Base-by-base conservation (phyloP, 2,888 invertebrate species). In the Zele albiditarsus region DNA sequence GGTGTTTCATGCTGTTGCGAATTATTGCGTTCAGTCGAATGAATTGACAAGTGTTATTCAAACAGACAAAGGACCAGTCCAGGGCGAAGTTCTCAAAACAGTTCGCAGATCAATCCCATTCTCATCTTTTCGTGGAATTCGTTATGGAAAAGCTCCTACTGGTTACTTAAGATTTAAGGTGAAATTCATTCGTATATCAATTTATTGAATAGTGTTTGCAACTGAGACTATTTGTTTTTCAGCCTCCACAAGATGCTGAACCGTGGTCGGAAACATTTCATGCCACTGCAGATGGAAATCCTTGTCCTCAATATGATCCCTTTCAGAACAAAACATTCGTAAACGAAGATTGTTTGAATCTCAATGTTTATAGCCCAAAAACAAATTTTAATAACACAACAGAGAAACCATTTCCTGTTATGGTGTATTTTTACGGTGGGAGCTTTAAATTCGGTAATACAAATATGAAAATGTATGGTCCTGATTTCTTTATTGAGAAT, bases 401-500 rank as follows among this genome's bases (percentile, higher is more conserved):
- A 16, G 27, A 33, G n/a, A 27, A 58, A 0, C 20, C 16, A 46
- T 76, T 65, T 57, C 71, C 83, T 6, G 83, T 82, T 0, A 76
- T 83, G 79, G 80, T 84, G 4, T 85, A 83, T 83, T 80, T 85
- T 33, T 76, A 81, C 33, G 85, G 82, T 3, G 83, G 84, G 6
- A 74, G 58, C n/a, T 83, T 79, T 49, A 33, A 5, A 4, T 4
- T 16, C 1, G 84, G 84, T 16, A 67, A 77, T n/a, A 63, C 74
- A 0, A 76, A 80, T 33, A 31, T 23, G 5, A n/a, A n/a, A 1
- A 33, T 71, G 0, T 83, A 79, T 73, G 81, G 82, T 25, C 84
- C 84, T 2, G 83, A 84, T 78, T 83, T 81, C 67, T 65, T 85
- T 23, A 16, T 84, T 2, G 83, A 84, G 49, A 78, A 82, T 62